Evolutionary conservation across 2,113 vertebrate species (phyloP).

Genomic region (Corvus hawaiiensis): DNA sequence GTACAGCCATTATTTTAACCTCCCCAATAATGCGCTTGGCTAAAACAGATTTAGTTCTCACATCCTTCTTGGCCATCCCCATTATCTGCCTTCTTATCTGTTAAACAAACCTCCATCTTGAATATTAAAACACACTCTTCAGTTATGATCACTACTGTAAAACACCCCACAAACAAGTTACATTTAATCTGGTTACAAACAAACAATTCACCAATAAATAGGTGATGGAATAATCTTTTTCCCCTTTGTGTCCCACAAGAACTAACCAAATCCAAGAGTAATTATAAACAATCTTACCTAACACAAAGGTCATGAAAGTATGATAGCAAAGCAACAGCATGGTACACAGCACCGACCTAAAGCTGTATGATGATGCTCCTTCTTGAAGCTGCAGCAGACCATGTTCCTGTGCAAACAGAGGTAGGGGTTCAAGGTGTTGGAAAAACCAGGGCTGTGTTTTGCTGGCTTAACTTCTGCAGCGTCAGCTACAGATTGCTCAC

Average conservation of each 20-base stretch:
- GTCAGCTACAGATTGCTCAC: background rate
- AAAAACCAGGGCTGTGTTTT: background rate
- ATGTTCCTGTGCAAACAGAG: conserved; percentile 80
- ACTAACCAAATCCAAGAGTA: conserved; percentile 36
- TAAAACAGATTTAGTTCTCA: background rate
- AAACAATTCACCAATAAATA: background rate
- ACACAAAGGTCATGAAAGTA: conserved; percentile 97
- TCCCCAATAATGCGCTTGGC: background rate
- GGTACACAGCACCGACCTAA: conserved; percentile 93
- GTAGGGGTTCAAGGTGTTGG: background rate
- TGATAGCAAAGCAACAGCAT: conserved; percentile 97
- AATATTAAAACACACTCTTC: background rate
- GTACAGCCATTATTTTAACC: background rate
- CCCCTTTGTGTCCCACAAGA: conserved; percentile 4
- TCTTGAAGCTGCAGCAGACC: conserved; percentile 93
- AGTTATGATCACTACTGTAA: background rate
- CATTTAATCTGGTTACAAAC: background rate
- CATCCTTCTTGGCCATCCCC: background rate
- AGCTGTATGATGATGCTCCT: conserved; percentile 83
- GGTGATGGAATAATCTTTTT: background rate
- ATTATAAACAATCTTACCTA: conserved; percentile 79
- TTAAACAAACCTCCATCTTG: background rate
- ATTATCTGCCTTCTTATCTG: background rate
- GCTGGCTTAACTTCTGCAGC: background rate
- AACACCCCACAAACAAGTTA: background rate